Evolutionary conservation across 2,113 vertebrate genomes (phyloP), one percentile per base, ranked within the genome.

Genomic region (Mastomys coucha): DNA sequence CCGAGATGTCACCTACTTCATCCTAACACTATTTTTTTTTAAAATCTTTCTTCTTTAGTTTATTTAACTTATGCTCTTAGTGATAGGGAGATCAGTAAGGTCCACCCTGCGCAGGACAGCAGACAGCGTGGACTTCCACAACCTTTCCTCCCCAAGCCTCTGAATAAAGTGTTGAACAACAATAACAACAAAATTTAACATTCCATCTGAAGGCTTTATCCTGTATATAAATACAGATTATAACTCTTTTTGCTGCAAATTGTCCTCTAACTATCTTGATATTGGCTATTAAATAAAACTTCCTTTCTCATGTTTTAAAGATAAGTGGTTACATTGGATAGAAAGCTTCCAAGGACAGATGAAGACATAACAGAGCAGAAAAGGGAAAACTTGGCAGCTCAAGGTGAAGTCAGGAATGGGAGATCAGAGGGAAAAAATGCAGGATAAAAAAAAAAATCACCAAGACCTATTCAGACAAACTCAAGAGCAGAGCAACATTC

Each of bases 271-370:
- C 63, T 89, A 92, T 63, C 67, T 92, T 96, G 53, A 49, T 42
- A 85, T 67, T 49, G 76, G 45, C 63, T 93, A 96, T 89, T 89
- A 82, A 89, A 86, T 56, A 86, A 89, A 94, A 96, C 24, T 75
- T 91, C 45, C 60, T 93, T 91, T 91, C 86, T 67, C 16, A 8
- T 28, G 28, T 70, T 92, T 26, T 81, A 81, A 93, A 90, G 82
- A 88, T 53, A 95, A 89, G 60, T 45, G 63, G 36, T 58, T 84
- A 45, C 67, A 90, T 39, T 87, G 88, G 88, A 75, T 8, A 86
- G 53, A 89, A 94, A 31, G n/a, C 58, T 90, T 92, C 91, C 84
- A 94, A 93, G 33, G 33, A 4, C 3, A 22, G 11, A 76, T 39
- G 42, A 49, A 89, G 90, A 87, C 49, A 94, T 33, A 60, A 89